Conservation (phyloP, 2,888 invertebrate genomes). For the Acleris literana region DNA sequence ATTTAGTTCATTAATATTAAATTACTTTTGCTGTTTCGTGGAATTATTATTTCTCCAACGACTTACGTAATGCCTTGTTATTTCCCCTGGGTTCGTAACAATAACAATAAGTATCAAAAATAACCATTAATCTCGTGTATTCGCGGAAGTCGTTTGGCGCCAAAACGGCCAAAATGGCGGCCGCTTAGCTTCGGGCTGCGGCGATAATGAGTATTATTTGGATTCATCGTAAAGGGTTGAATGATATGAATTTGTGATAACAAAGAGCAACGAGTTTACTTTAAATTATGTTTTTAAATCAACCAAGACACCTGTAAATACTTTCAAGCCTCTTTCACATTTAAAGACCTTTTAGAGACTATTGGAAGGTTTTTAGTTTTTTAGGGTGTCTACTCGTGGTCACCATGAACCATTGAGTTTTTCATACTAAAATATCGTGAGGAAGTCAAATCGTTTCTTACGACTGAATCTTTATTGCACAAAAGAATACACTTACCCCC, state of each 20-base stretch:
- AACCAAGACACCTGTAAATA: not conserved
- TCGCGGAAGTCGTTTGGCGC: slow-evolving; percentile 49
- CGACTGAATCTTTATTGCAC: too few relatives aligned
- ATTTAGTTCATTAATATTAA: too few relatives aligned
- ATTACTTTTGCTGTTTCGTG: too few relatives aligned
- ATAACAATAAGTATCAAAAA: slow-evolving; percentile 32
- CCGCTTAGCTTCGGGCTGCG: slow-evolving; percentile 43
- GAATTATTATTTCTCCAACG: not conserved
- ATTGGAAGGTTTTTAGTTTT: too few relatives aligned
- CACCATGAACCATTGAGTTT: too few relatives aligned
- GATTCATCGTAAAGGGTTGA: slow-evolving; percentile 23
- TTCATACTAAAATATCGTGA: too few relatives aligned
- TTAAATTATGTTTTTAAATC: not conserved
- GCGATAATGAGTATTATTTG: slow-evolving; percentile 31
- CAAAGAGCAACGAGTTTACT: not conserved
- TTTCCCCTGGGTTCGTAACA: slow-evolving; percentile 9
- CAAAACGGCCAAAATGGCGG: slow-evolving; percentile 45
- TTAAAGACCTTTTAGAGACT: too few relatives aligned
- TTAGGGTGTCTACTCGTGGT: too few relatives aligned
- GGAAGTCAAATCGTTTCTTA: too few relatives aligned
- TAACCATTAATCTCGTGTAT: slow-evolving; percentile 35
- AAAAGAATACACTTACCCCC: too few relatives aligned
- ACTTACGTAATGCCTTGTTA: slow-evolving; percentile 10
- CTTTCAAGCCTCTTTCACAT: too few relatives aligned
- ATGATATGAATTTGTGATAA: slow-evolving; percentile 5